Conservation (phyloP, 2,888 invertebrate genomes). For the Busseola fusca region DNA sequence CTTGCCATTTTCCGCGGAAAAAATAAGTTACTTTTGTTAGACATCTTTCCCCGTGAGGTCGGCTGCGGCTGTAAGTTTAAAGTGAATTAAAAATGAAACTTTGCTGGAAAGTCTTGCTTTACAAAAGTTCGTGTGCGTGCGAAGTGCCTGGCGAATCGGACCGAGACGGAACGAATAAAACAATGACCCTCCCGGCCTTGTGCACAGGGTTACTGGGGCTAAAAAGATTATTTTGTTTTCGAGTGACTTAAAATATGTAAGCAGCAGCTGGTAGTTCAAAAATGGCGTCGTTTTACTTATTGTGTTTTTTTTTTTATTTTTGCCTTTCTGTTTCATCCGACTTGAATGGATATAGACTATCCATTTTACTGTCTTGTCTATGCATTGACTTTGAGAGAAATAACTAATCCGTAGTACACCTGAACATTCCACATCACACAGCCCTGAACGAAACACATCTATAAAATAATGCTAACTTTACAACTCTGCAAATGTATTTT, state of each 20-base stretch:
- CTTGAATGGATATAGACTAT: neutral
- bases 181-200: conserved; percentile 72
- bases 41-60: conserved; percentile 35
- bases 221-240: conserved; percentile 22
- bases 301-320: neutral
- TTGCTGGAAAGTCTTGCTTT: conserved; percentile 44
- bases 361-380: conserved; percentile 2
- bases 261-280: conserved; percentile 14
- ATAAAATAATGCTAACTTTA: conserved; percentile 51
- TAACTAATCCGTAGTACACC: conserved; percentile 2
- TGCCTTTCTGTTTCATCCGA: neutral
- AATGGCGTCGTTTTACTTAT: neutral
- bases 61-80: conserved; percentile 43
- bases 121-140: conserved; percentile 45
- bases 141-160: conserved; percentile 68
- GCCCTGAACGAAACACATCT: conserved; percentile 34
- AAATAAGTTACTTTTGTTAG: conserved; percentile 35
- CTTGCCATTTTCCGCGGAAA: conserved; percentile 49
- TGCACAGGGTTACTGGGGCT: conserved; percentile 46
- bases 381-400: neutral
- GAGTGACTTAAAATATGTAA: conserved; percentile 9
- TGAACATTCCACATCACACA: conserved; percentile 9
- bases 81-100: conserved; percentile 52
- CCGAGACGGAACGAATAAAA: conserved; percentile 73
- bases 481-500: conserved; percentile 49